Evolutionary conservation across 2,797 vertebrate genomes (phyloP), one percentile per base, ranked within the genome.

Genomic region (Cryptoblepharus egeriae): DNA sequence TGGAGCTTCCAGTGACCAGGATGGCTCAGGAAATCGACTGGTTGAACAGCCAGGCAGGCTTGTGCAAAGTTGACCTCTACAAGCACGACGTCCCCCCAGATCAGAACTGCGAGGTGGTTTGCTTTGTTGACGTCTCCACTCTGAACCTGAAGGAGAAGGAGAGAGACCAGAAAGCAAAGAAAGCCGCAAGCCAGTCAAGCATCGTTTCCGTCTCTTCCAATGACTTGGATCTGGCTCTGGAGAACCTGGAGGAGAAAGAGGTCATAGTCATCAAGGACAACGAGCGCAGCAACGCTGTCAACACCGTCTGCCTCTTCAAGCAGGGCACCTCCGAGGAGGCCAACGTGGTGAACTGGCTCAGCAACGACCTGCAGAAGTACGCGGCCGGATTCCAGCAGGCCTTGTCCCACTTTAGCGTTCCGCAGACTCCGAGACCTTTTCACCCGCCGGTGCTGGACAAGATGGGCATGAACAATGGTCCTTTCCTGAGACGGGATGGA

Each of bases 11-110:
- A 72, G 79, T 61, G 70, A 32, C 70, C 87, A 75, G 49, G 90
- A 93, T 89, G 93, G 90, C 88, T 92, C 88, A 92, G 37, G 71
- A 88, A 64, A 94, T 93, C 61, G 93, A 95, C 39, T 96, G 95
- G 95, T 57, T 96, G 83, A 88, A 87, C 76, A 95, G 94, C 87
- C 52, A 1, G 81, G 88, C 87, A 42, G 86, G 85, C 3, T 81
- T 96, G 26, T 95, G 95, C 89, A 91, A 94, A 35, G 88, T 90
- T 2, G 84, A 89, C 63, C 72, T 92, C 75, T 91, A 94, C 70
- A 93, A 88, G 67, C 92, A 89, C 28, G 74, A 30, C 45, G 28
- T 63, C 87, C 84, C 85, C 35, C 80, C 82, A 85, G 90, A 93
- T 64, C 89, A 94, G 76, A 85, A 92, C 37, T 90, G 81, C 30